Evolutionary conservation across 2,113 vertebrate species (phyloP), one percentile per base, ranked within the genome.

Genomic region (Grantiella picta): DNA sequence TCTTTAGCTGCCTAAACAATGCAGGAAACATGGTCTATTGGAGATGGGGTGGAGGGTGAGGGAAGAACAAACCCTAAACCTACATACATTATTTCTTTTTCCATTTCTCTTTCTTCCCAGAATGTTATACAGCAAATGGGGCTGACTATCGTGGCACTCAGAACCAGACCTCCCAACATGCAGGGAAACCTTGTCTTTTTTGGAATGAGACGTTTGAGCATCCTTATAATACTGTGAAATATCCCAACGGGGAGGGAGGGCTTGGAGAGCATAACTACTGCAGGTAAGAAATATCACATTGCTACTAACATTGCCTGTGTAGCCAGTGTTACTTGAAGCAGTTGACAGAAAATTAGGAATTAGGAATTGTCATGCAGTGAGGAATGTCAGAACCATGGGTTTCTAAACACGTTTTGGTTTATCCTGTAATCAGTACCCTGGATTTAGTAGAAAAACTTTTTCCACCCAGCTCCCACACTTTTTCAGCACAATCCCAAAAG

Each of bases 161-260:
- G 98, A 99, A 99, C 98, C 98, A 98, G 98, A 99, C 99, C 18
- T 98, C 98, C 56, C 98, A 98, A 8, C 93, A 98, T 9, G 98
- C 98, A 29, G 99, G 99, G 47, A 99, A 99, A 95, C 98, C 99
- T 66, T 99, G 99, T 94, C 99, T 99, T 17, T 99, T 98, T 97
- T 99, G 99, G 99, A 99, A 99, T 25, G 99, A 99, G 97, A 99
- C 99, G 81, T 99, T 99, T 97, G 98, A 99, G 97, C 99, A 99
- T 94, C 99, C 99, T 5, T 99, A 99, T 95, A 99, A 99, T 95
- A 99, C 99, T 77, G 92, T 99, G 95, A 99, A 99, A 94, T 99
- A 99, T 94, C 99, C 98, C 83, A 99, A 99, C 11, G 99, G 99
- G 95, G 99, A 99, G 94, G 99, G 99, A 24, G 99, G 99, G 27